Base-by-base conservation (phyloP, 2,797 vertebrate species). In the Acrocephalus scirpaceus region DNA sequence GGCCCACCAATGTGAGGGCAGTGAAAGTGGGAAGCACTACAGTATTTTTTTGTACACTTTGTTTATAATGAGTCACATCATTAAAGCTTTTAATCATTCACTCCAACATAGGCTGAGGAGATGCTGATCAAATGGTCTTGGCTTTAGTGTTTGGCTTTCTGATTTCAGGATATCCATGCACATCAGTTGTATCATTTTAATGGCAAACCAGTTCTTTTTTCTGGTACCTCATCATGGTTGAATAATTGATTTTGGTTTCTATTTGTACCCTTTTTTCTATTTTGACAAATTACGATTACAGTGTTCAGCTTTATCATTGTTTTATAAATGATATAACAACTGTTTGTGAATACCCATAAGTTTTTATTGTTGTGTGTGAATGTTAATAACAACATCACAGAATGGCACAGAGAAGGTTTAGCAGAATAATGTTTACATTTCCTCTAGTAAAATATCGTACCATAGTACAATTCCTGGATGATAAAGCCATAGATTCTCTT, bases 281-380 rank as follows among this genome's bases (percentile, higher is more conserved):
- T 92, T 95, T 90, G 64, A 74, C 74, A 82, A 86, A 90, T 92
- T 65, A 40, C 7, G 0, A 92, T 91, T 92, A 85, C 47, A 86
- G 79, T n/a, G 61, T 95, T 88, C 88, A 85, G 94, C 74, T 88
- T 90, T 60, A 47, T 91, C 91, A 90, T 93, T 96, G 90, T 94
- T 88, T 92, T 73, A 67, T 95, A 93, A 96, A 94, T 84, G 48
- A 76, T 79, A 78, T 81, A 92, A 90, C 89, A 92, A 93, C 82
- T 93, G 79, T 62, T 88, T 95, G 62, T 57, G 74, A 76, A 87
- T 92, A 70, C 77, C 86, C 80, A 9, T 85, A 95, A 88, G 94
- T 92, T 95, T 97, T 95, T 95, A 84, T 94, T 96, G 94, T 90
- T 92, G 74, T n/a, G 12, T 65, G 30, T 69, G 67, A 73, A 54